Conservation (phyloP, 2,113 vertebrate species). For the Rhea americana region DNA sequence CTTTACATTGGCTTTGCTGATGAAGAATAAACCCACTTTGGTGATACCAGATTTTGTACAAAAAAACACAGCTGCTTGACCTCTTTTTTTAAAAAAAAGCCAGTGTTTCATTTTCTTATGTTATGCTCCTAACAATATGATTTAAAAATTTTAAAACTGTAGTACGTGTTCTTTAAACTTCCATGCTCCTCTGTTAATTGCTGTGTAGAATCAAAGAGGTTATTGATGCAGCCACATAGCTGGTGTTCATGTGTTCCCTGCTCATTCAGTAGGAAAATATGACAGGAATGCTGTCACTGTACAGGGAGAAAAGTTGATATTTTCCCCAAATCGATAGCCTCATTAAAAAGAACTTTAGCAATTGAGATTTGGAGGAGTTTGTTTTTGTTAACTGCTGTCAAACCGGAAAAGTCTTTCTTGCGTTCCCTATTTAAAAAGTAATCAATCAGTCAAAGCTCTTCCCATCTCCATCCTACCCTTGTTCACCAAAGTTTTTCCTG, state of each 20-base stretch:
- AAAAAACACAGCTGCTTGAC: background rate
- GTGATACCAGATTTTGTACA: background rate
- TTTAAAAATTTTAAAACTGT: slow-evolving; percentile 7
- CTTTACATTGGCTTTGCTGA: background rate
- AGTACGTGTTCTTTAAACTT: slow-evolving; percentile 12
- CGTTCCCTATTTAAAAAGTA: slow-evolving; percentile 13
- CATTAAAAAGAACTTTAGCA: slow-evolving; percentile 22
- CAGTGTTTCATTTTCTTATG: background rate
- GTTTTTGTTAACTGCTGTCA: background rate
- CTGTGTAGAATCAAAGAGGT: slow-evolving; percentile 2
- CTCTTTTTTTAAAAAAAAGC: background rate
- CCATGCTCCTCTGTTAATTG: background rate
- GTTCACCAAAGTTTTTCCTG: slow-evolving; percentile 12
- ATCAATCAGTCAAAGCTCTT: background rate
- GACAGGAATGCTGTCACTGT: slow-evolving; percentile 47
- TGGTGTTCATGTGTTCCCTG: slow-evolving; percentile 35
- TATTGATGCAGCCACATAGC: slow-evolving; percentile 40
- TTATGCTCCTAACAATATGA: background rate
- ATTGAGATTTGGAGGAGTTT: background rate
- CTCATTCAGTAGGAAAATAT: slow-evolving; percentile 54
- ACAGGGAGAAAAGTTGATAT: slow-evolving; percentile 41
- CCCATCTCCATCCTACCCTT: background rate
- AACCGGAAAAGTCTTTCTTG: slow-evolving; percentile 6
- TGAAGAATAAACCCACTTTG: background rate
- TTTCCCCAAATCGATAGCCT: background rate